phyloP scores from a whole-genome alignment of 2,797 vertebrate species.

The Sphaeramia orbicularis region DNA sequence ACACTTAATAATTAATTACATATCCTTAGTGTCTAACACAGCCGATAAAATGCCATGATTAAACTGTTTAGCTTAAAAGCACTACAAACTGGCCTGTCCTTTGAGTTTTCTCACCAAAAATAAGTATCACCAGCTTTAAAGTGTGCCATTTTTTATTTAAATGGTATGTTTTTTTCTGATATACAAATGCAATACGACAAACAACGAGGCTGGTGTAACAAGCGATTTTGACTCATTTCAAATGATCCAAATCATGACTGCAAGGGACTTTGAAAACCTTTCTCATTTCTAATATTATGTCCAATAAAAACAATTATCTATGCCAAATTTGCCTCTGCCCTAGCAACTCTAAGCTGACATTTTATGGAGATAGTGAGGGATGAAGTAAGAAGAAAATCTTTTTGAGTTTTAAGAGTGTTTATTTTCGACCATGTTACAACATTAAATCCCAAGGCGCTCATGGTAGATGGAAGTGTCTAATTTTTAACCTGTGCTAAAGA shows the following conservation, averaged over 20 bases:
- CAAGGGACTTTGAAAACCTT: constrained; percentile 48
- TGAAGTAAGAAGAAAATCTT: constrained; percentile 58
- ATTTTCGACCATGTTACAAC: constrained; percentile 84
- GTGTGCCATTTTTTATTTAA: constrained; percentile 65
- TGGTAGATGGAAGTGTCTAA: constrained; percentile 86
- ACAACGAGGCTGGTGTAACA: constrained; percentile 47
- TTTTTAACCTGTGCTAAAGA: constrained; percentile 91
- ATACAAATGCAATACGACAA: constrained; percentile 49
- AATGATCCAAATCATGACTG: constrained; percentile 61
- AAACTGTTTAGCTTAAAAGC: constrained; percentile 65
- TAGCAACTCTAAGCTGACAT: constrained; percentile 80
- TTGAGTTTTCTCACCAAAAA: constrained; percentile 74
- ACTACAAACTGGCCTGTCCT: constrained; percentile 59
- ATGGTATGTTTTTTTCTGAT: constrained; percentile 60
- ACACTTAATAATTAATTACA: constrained; percentile 63
- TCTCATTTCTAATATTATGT: constrained; percentile 56
- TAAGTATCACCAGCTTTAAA: constrained; percentile 80
- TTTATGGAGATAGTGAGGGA: constrained; percentile 60
- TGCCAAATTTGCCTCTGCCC: constrained; percentile 86
- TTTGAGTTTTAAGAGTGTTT: constrained; percentile 82
- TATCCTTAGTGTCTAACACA: constrained; percentile 71
- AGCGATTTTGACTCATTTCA: constrained; percentile 61
- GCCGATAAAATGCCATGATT: constrained; percentile 63
- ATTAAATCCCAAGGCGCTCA: constrained; percentile 80
- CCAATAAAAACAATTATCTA: constrained; percentile 53